These are phyloP conservation scores for Masticophis lateralis DNA, from an alignment of 2,797 vertebrate species.

Conservation along the genomic window DNA sequence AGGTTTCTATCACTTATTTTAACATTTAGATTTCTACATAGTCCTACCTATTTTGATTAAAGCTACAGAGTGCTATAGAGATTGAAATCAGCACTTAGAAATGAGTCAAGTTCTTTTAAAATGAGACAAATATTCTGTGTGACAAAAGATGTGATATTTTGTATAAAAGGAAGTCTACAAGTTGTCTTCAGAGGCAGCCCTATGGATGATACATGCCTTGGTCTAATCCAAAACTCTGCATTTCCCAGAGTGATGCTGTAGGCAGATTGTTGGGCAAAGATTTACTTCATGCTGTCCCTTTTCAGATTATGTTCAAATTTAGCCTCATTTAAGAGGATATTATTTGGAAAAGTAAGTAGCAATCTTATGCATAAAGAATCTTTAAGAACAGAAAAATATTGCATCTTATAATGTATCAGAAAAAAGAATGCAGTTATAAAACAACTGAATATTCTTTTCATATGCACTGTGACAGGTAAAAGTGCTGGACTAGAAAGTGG, in stretches of 20 bases:
- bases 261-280: background rate
- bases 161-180: background rate
- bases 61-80: background rate
- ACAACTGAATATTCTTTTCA: background rate
- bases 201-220: background rate
- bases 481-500: background rate
- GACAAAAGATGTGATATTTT: background rate
- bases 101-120: background rate
- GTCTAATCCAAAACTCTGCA: background rate
- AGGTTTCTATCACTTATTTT: background rate
- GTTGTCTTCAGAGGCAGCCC: background rate
- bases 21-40: background rate
- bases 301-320: background rate
- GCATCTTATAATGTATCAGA: background rate
- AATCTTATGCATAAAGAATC: background rate
- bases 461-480: background rate
- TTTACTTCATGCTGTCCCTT: background rate
- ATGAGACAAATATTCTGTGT: background rate
- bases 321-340: background rate
- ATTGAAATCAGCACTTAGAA: background rate
- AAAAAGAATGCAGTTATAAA: background rate
- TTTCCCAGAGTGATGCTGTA: background rate
- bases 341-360: background rate
- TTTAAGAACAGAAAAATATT: background rate
- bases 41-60: background rate